Evolutionary conservation across 2,888 invertebrate species (phyloP).

Genomic region (Eledona agricola): DNA sequence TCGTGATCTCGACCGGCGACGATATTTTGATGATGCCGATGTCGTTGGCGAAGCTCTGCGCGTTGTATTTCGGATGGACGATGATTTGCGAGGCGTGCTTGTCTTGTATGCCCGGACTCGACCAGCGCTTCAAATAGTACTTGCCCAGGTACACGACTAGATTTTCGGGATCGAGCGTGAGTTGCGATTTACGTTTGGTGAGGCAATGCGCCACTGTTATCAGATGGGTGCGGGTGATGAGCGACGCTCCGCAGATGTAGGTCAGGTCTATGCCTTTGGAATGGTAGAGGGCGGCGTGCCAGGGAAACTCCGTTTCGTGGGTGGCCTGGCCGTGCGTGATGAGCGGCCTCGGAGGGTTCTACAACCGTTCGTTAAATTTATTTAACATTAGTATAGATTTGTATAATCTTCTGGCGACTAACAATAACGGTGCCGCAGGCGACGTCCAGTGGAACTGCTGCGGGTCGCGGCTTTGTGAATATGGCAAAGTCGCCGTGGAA

Average conservation of each 20-base stretch:
- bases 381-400: slow-evolving; percentile 13
- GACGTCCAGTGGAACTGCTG: slow-evolving; percentile 27
- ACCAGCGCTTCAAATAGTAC: slow-evolving; percentile 58
- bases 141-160: slow-evolving; percentile 54
- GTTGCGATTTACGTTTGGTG: slow-evolving; percentile 48
- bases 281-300: slow-evolving; percentile 73
- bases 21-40: slow-evolving; percentile 56
- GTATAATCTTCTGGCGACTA: slow-evolving; percentile 37
- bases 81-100: slow-evolving; percentile 53
- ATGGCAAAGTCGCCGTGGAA: slow-evolving; percentile 54
- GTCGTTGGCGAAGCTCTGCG: slow-evolving; percentile 54
- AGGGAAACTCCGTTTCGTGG: slow-evolving; percentile 72
- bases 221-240: slow-evolving; percentile 52
- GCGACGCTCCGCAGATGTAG: slow-evolving; percentile 58
- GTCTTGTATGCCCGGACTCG: slow-evolving; percentile 58
- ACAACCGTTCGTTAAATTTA: slow-evolving; percentile 9
- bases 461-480: slow-evolving; percentile 16
- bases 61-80: slow-evolving; percentile 55
- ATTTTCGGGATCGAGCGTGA: slow-evolving; percentile 47
- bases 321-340: slow-evolving; percentile 70
- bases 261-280: slow-evolving; percentile 58
- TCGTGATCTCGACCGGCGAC: slow-evolving; percentile 51
- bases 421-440: slow-evolving; percentile 57
- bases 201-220: slow-evolving; percentile 60
- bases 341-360: slow-evolving; percentile 63